Percentiles rank a stretch among this genome's conserved stretches.
phyloP scores from a whole-genome alignment of 2,113 vertebrate genomes.

The Dendropsophus ebraccatus region DNA sequence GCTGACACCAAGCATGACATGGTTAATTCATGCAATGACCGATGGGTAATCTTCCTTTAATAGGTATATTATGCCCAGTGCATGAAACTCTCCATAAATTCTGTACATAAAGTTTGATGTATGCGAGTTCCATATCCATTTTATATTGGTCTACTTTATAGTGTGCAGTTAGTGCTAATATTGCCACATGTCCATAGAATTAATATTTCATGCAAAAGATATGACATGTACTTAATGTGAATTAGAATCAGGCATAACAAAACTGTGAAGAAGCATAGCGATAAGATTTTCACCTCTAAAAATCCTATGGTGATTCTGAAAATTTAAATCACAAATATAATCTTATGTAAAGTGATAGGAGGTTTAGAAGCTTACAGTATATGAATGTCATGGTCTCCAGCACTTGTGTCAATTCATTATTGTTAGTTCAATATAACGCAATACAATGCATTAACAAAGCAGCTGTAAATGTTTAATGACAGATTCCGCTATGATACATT shows the following conservation, averaged over 20 bases:
- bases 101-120: neutral
- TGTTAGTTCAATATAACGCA: too few relatives aligned
- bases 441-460: too few relatives aligned
- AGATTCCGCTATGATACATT: too few relatives aligned
- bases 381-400: too few relatives aligned
- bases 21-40: neutral
- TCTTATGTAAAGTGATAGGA: neutral
- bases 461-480: too few relatives aligned
- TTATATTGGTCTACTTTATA: slow-evolving; percentile 12
- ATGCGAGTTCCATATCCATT: neutral
- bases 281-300: neutral
- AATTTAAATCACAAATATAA: neutral
- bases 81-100: neutral
- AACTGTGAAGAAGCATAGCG: neutral
- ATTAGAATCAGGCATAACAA: neutral
- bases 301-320: neutral
- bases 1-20: neutral
- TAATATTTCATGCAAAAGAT: too few relatives aligned
- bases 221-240: neutral
- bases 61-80: neutral
- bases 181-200: neutral
- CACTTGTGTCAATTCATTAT: too few relatives aligned
- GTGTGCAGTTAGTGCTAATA: neutral
- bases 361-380: neutral
- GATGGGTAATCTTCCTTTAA: neutral